phyloP scores from a whole-genome alignment of 2,888 invertebrate genomes.

The Tryphoninae sp. region DNA sequence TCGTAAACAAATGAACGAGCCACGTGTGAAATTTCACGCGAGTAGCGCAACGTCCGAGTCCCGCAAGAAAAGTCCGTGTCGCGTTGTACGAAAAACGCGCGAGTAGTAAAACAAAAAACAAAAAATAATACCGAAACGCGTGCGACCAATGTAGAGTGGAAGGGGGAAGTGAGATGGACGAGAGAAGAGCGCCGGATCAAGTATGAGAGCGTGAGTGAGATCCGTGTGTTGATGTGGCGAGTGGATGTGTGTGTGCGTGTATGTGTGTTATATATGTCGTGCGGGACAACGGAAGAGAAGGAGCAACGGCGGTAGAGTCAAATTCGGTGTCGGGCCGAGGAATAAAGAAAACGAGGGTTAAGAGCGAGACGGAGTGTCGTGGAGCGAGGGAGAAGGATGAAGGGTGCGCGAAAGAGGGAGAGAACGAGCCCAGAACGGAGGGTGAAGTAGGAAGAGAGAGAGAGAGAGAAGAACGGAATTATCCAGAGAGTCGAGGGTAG shows the following conservation, averaged over 20 bases:
- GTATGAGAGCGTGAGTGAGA: conserved; percentile 33
- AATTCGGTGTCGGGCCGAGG: conserved; percentile 61
- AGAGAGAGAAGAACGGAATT: conserved; percentile 31
- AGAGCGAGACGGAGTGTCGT: conserved; percentile 58
- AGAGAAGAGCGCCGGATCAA: not conserved
- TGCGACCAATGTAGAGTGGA: conserved; percentile 64
- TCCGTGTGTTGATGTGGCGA: conserved; percentile 45
- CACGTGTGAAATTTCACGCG: conserved; percentile 14
- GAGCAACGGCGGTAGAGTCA: conserved; percentile 61
- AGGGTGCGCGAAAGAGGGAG: conserved; percentile 54
- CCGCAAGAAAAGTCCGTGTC: no score
- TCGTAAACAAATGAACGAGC: not conserved
- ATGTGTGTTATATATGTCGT: not conserved
- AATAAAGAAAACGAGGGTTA: conserved; percentile 61
- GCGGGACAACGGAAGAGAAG: conserved; percentile 17
- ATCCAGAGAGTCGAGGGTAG: conserved; percentile 65
- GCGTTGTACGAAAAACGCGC: not conserved
- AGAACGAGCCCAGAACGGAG: conserved; percentile 41
- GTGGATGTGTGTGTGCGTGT: not conserved
- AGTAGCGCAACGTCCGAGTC: not conserved
- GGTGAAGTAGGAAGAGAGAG: conserved; percentile 52
- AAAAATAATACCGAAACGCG: conserved; percentile 56
- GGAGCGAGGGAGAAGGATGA: conserved; percentile 47
- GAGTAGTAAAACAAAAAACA: conserved; percentile 9
- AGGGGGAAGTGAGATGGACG: conserved; percentile 53